Conservation (phyloP, 2,888 invertebrate genomes). For the Thysanoteuthis rhombus region DNA sequence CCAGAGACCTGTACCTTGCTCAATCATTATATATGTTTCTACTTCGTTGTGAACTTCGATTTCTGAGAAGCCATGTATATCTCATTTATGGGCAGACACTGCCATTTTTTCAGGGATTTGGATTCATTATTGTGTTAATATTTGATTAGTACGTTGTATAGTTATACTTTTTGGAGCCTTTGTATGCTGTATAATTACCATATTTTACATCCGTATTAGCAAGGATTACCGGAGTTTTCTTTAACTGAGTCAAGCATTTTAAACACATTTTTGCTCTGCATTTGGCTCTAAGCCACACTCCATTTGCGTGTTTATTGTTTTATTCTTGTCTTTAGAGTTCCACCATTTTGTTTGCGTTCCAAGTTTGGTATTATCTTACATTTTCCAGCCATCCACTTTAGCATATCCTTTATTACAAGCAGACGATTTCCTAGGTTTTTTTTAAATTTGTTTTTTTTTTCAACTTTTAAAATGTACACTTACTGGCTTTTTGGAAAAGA, state of each 20-base stretch:
- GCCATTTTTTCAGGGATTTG: no score
- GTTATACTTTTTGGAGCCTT: no score
- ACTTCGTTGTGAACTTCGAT: no score
- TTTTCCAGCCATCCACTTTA: background rate
- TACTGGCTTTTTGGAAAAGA: background rate
- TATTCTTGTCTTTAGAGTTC: background rate
- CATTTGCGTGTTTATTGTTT: background rate
- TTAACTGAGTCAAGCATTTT: background rate
- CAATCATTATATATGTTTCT: no score
- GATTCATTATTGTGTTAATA: no score
- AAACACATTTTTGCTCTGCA: background rate
- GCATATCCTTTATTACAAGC: background rate
- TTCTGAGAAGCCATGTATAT: no score
- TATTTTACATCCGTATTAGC: no score
- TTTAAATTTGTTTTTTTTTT: background rate
- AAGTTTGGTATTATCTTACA: conserved; percentile 12
- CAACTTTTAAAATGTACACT: background rate
- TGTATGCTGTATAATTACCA: no score
- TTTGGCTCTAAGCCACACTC: background rate
- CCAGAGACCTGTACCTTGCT: no score
- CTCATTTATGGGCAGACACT: no score
- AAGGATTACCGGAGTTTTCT: no score
- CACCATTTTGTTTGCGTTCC: background rate
- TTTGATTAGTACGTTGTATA: no score
- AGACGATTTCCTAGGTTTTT: background rate